A percentile compares a stretch with the other conserved stretches of the same genome.
Conservation (phyloP, 2,888 invertebrate species). For the Alloscopus bannaensis region DNA sequence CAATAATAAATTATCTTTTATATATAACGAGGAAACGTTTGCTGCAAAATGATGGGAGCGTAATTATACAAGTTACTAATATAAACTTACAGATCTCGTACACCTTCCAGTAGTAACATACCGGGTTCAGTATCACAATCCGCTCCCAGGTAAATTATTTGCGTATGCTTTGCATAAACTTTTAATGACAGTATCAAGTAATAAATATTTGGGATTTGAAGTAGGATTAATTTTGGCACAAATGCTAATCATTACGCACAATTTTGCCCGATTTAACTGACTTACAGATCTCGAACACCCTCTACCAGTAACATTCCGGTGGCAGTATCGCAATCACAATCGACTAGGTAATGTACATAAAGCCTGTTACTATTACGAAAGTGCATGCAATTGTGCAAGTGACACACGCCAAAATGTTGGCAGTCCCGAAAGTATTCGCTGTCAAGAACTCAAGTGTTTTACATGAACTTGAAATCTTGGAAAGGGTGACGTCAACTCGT, state of each 20-base stretch:
- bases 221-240: neutral
- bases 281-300: slow-evolving; percentile 70
- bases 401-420: no score
- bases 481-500: no score
- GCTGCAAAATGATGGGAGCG: neutral
- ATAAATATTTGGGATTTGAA: neutral
- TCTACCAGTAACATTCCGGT: slow-evolving; percentile 73
- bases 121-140: slow-evolving; percentile 36
- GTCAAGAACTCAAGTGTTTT: no score
- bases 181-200: neutral
- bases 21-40: neutral
- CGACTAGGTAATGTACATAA: slow-evolving; percentile 61
- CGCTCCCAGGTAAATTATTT: slow-evolving; percentile 44
- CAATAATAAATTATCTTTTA: no score
- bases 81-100: slow-evolving; percentile 51
- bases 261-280: slow-evolving; percentile 7
- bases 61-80: neutral
- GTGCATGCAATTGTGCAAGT: no score
- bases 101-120: slow-evolving; percentile 50
- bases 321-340: slow-evolving; percentile 67
- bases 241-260: neutral
- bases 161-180: slow-evolving; percentile 4
- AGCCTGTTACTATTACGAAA: slow-evolving; percentile 3
- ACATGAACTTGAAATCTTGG: no score
- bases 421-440: no score